Base-by-base conservation (phyloP, 2,113 vertebrate genomes). In the Nyctibius bracteatus region DNA sequence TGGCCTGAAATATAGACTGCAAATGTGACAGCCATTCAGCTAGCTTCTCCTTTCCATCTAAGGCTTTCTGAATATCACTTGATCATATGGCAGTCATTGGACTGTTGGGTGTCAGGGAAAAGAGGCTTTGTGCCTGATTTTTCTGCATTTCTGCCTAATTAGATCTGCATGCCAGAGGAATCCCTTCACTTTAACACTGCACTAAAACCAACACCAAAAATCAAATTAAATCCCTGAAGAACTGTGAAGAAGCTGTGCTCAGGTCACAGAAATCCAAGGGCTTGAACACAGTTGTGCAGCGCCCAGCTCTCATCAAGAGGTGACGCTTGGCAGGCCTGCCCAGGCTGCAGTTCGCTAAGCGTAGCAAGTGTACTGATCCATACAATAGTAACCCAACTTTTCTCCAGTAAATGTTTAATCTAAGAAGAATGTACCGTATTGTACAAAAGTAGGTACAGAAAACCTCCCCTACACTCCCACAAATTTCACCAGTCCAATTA, bases 361-460 rank as follows among this genome's bases (percentile, higher is more conserved):
- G 3, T 24, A 37, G 23, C 82, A 66, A 33, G 28, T 8, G 21
- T 14, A 25, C n/a, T 27, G 66, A 51, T 66, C 79, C 67, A 41
- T 70, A 39, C 44, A 23, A 14, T 17, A 70, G 25, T 0, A 66
- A 49, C 20, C 27, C n/a, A 66, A 1, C 31, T 81, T 88, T 37
- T 16, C 43, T 54, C 49, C 41, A 46, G 90, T 58, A 58, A 77
- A 82, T 58, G n/a, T 73, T 97, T 91, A 83, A 91, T 74, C 91
- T 20, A 4, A 67, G 59, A 93, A 55, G 80, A 93, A 97, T 30
- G 65, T 12, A 25, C 41, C 28, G 24, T 39, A 13, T 63, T 0
- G 1, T 55, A 70, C 54, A 28, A 8, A 80, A 81, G 49, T 66
- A 83, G 54, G 62, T 14, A 61, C n/a, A 66, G 72, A 61, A 80